phyloP scores from a whole-genome alignment of 2,888 invertebrate genomes.

The Plebejus melissa region DNA sequence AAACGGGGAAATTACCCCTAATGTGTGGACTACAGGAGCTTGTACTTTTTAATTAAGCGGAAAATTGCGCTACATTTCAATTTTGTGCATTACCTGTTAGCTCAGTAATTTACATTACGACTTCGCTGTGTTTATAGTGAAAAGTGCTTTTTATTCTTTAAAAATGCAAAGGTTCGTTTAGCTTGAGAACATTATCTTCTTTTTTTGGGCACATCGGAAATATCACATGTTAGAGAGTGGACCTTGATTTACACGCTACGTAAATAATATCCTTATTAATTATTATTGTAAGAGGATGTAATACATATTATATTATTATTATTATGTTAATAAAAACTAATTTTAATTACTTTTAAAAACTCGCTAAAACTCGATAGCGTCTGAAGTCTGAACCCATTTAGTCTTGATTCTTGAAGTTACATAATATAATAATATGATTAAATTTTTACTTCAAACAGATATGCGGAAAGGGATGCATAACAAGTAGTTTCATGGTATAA shows the following conservation, averaged over 20 bases:
- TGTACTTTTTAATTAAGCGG: constrained; percentile 13
- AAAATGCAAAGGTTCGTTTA: background rate
- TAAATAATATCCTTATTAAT: no score
- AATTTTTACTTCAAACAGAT: no score
- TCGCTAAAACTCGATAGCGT: no score
- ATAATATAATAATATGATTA: no score
- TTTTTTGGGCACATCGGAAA: background rate
- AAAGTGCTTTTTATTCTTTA: background rate
- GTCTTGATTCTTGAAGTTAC: no score
- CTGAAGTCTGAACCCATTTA: no score
- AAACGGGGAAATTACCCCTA: background rate
- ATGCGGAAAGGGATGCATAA: background rate
- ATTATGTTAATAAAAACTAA: no score
- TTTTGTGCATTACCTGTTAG: constrained; percentile 13
- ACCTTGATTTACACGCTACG: no score
- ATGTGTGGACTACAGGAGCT: background rate
- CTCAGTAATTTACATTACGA: background rate
- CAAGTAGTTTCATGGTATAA: background rate
- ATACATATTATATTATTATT: no score
- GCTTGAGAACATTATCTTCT: background rate
- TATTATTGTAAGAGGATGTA: no score
- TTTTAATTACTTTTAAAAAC: no score
- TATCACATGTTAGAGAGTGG: background rate
- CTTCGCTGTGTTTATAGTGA: background rate
- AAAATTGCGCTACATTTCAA: constrained; percentile 15